Percentiles rank a stretch among this genome's conserved stretches.
Evolutionary conservation across 2,113 vertebrate species (phyloP).

Genomic region (Phodopus roborovskii): DNA sequence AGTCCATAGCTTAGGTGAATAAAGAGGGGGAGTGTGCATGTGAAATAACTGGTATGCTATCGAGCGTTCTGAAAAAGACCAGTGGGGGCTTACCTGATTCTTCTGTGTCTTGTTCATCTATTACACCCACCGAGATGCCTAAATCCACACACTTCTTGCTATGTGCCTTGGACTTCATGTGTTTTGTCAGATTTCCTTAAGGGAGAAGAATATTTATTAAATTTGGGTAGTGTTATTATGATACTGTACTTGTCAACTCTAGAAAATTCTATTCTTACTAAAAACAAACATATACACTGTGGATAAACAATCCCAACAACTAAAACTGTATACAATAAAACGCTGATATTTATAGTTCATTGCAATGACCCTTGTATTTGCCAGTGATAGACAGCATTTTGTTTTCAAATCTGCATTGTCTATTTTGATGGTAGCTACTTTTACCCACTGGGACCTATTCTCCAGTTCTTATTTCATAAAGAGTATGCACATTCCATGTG

Average conservation of each 20-base stretch:
- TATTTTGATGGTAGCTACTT: not conserved
- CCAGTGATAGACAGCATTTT: not conserved
- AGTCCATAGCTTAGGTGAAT: not conserved
- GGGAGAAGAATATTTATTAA: constrained; percentile 77
- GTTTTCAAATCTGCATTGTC: not conserved
- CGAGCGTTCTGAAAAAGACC: constrained; percentile 59
- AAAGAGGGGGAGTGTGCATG: constrained; percentile 38
- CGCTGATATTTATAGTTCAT: not conserved
- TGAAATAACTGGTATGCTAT: not conserved
- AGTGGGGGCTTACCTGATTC: constrained; percentile 93
- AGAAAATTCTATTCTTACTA: constrained; percentile 61
- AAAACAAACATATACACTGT: constrained; percentile 36
- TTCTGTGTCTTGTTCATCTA: constrained; percentile 96
- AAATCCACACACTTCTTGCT: constrained; percentile 99
- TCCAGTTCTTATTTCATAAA: not conserved
- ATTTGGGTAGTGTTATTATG: constrained; percentile 57
- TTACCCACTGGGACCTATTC: not conserved
- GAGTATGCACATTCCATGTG: not conserved
- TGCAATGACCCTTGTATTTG: not conserved
- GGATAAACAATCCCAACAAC: constrained; percentile 16
- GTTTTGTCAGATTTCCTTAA: constrained; percentile 98
- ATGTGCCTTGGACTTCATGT: constrained; percentile 99
- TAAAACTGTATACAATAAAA: constrained; percentile 1
- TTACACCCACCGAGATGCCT: constrained; percentile 92
- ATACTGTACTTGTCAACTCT: constrained; percentile 63